Base-by-base conservation (phyloP, 2,797 vertebrate genomes). In the Sebastolobus alascanus region DNA sequence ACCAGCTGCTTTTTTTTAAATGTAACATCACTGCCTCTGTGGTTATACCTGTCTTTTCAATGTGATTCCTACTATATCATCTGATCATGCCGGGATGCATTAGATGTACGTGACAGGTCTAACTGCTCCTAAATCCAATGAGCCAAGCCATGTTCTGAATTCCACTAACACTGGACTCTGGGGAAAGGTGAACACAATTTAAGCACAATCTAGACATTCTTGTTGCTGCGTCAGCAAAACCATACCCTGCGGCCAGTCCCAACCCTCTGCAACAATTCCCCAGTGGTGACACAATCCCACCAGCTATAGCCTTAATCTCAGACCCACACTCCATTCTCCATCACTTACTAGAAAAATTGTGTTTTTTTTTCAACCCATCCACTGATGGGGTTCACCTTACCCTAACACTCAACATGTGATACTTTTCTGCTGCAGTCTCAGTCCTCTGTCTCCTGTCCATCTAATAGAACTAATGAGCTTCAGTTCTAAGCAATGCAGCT, bases 221-320 rank as follows among this genome's bases (percentile, higher is more conserved):
- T 64, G 31, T 68, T 64, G 37, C 72, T 84, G 85, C 33, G 0
- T 86, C 68, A 86, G 89, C 70, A 86, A 61, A 84, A 61, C 59
- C 25, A 35, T 77, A 58, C 27, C 75, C 79, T 18, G 55, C 0
- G 20, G 82, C 72, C 55, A 65, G 56, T 83, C 63, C 20, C 56
- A 54, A 54, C 75, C 56, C 66, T n/a, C 52, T 66, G 55, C 66
- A 80, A 68, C 76, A 75, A 80, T 67, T 88, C 66, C 78, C 68
- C 37, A 61, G 66, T 8, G 58, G 60, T 74, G 31, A 73, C 59
- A 68, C 56, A 71, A 33, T 71, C 56, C 69, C 31, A 65, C 40
- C 78, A 72, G 69, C 56, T 71, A 43, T 10, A 46, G 78, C 68
- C 70, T 73, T 81, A 65, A 78, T 85, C 80, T 84, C 31, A 69